These are phyloP conservation scores for Megaleporinus macrocephalus DNA, from an alignment of 2,113 vertebrate genomes.

Conservation along the genomic window DNA sequence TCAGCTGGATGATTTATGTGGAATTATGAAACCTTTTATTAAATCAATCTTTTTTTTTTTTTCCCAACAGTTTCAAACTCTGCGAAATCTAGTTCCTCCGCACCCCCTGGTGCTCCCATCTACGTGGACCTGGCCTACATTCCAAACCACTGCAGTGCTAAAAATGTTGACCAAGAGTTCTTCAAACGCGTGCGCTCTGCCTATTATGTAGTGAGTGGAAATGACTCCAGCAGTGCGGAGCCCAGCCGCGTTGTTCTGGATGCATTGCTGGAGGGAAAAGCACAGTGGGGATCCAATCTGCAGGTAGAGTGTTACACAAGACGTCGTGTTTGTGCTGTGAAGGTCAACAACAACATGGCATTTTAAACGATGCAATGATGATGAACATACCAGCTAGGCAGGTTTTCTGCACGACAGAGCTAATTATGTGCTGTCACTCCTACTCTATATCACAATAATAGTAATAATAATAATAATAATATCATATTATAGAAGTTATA, in stretches of 20 bases:
- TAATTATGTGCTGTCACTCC: too few species aligned
- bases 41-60: neutral
- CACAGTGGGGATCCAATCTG: constrained; percentile 96
- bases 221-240: constrained; percentile 87
- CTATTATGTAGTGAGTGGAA: constrained; percentile 96
- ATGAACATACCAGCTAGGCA: neutral
- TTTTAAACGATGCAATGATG: neutral
- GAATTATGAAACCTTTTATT: neutral
- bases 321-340: neutral
- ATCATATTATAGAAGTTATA: too few species aligned
- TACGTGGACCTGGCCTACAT: constrained; percentile 98
- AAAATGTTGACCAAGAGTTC: constrained; percentile 96
- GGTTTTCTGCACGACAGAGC: neutral
- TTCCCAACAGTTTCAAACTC: constrained; percentile 58
- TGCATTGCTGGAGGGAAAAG: constrained; percentile 92
- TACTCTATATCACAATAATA: too few species aligned
- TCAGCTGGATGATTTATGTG: neutral
- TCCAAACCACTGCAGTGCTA: constrained; percentile 97
- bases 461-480: too few species aligned
- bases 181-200: constrained; percentile 92
- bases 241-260: constrained; percentile 91
- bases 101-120: constrained; percentile 82
- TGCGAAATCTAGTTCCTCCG: constrained; percentile 71
- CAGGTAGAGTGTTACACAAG: constrained; percentile 79
- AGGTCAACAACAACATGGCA: neutral